Base-by-base conservation (phyloP, 2,888 invertebrate species). In the Oxystoma pomonae region DNA sequence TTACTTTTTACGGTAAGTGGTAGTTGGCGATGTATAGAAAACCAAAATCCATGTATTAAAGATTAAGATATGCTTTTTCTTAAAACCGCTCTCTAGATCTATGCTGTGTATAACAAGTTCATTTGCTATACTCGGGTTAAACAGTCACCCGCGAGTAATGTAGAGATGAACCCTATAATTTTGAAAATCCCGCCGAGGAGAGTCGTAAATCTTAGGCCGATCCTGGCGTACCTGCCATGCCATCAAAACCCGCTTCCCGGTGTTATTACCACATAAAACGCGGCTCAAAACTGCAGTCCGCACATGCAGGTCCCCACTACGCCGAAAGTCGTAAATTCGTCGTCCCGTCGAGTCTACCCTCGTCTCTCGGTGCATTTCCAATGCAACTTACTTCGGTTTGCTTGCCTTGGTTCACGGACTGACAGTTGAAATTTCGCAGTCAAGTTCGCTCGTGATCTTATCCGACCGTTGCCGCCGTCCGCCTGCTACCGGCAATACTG, bases 181-280 rank as follows among this genome's bases (percentile, higher is more conserved):
- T 35, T 35, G 35, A 35, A 35, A 35, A 35, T 35, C 35, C 35
- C 35, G 35, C 35, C 35, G 35, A 3, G 35, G 35, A 35, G 35
- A 7, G 35, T 35, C 35, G 35, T 53, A 53, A 53, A 53, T 53
- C 53, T 57, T 9, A 59, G 53, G 58, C 61, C 65, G 65, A 52
- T 21, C 58, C 65, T 70, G 73, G 68, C 69, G 73, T 77, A 76
- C 78, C 77, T 76, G 77, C 77, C 78, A 79, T 75, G 77, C 77
- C 78, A 79, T 79, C 79, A 79, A 80, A 78, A 80, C 79, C 78
- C 79, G 76, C 77, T 80, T 79, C 78, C 77, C 74, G 68, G 69
- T 74, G 78, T 80, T 79, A 79, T 79, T 76, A 76, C 77, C 74
- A 75, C 76, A 78, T 80, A 78, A 80, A 79, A 79, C 77, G 76